Conservation (phyloP, 2,888 invertebrate genomes). For the Rhagium mordax region DNA sequence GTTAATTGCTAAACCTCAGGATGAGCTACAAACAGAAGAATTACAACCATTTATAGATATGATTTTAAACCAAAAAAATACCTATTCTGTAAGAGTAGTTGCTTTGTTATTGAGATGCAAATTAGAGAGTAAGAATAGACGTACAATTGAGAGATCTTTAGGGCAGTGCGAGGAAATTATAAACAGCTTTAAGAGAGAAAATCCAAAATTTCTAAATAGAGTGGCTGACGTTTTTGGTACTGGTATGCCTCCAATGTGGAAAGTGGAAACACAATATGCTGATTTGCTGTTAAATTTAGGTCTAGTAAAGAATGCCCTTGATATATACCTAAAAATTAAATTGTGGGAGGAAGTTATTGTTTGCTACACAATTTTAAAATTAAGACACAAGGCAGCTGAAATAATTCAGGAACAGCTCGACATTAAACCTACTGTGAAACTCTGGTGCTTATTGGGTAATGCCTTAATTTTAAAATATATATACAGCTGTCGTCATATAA, state of each 20-base stretch:
- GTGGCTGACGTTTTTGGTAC: constrained; percentile 79
- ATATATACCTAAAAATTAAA: constrained; percentile 82
- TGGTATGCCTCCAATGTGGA: constrained; percentile 83
- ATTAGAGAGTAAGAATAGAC: constrained; percentile 72
- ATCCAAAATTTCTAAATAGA: constrained; percentile 70
- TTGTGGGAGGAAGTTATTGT: constrained; percentile 94
- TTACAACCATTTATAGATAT: constrained; percentile 82
- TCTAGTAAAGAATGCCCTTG: constrained; percentile 87
- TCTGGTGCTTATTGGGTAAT: constrained; percentile 86
- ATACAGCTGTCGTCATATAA: too few species aligned
- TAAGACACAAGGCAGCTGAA: constrained; percentile 93
- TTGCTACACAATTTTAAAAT: constrained; percentile 89
- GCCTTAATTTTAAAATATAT: not conserved
- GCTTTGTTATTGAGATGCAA: constrained; percentile 82
- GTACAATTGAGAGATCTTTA: constrained; percentile 91
- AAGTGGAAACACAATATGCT: constrained; percentile 83
- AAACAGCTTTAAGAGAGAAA: constrained; percentile 70
- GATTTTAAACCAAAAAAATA: constrained; percentile 78
- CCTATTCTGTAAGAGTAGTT: constrained; percentile 84
- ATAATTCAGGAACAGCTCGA: constrained; percentile 86
- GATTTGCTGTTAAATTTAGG: constrained; percentile 87
- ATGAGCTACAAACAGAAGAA: constrained; percentile 87
- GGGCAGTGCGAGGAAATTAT: constrained; percentile 88
- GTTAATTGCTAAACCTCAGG: constrained; percentile 83
- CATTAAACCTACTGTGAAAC: constrained; percentile 85